Conservation (phyloP, 2,888 invertebrate species). For the Nowickia ferox region DNA sequence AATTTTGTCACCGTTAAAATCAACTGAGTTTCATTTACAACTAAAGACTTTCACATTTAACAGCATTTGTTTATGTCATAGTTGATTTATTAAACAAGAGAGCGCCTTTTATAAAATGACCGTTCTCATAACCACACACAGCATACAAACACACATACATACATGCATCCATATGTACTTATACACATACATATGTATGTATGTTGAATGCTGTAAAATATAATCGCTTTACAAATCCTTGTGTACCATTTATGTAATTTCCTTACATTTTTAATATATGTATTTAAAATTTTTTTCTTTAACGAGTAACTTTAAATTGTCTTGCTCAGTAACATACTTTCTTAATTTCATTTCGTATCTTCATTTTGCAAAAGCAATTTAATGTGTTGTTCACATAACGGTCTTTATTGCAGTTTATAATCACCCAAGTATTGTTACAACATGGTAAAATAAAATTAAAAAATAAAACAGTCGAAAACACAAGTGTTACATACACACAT, state of each 20-base stretch:
- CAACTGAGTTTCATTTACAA: constrained; percentile 50
- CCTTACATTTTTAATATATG: constrained; percentile 5
- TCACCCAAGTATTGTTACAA: constrained; percentile 55
- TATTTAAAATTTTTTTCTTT: not conserved
- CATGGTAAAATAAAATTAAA: constrained; percentile 12
- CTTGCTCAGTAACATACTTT: constrained; percentile 47
- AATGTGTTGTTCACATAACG: constrained; percentile 56
- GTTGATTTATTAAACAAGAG: not conserved
- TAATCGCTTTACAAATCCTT: constrained; percentile 14
- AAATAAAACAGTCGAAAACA: not conserved
- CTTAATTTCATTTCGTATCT: constrained; percentile 8
- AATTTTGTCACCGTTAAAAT: constrained; percentile 83
- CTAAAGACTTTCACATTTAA: constrained; percentile 13
- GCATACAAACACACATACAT: not conserved
- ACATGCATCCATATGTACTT: too few species aligned
- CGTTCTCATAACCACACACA: too few species aligned
- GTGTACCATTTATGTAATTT: constrained; percentile 43
- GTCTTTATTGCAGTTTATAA: constrained; percentile 37
- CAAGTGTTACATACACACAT: not conserved
- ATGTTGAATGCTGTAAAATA: not conserved
- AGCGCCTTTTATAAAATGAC: not conserved
- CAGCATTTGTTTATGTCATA: constrained; percentile 16
- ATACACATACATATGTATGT: not conserved
- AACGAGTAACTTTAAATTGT: not conserved
- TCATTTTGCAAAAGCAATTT: constrained; percentile 39